Evolutionary conservation across 2,797 vertebrate genomes (phyloP), one percentile per base, ranked within the genome.

Genomic region (Bovichtus diacanthus): DNA sequence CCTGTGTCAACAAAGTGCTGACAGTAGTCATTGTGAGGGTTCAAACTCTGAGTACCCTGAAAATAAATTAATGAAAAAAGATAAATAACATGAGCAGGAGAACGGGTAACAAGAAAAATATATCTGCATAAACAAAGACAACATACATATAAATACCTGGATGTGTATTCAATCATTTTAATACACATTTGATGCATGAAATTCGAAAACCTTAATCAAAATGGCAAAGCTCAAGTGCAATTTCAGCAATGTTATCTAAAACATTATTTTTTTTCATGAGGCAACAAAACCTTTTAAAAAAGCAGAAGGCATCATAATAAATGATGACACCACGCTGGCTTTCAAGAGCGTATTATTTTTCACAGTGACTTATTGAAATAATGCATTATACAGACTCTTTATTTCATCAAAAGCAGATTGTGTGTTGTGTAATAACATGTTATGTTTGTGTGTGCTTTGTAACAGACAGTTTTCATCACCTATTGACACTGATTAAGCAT

Each of bases 1-100:
- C 98, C 98, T 0, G 98, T 99, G 88, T 99, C 98, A 67, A 99
- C 98, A 87, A 99, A 99, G 84, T 99, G 98, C 34, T 99, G 98
- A 91, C 98, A 99, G 85, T 99, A 99, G 85, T 99, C 98, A 2
- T 99, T 99, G 93, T 99, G 98, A 51, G 98, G 98, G 90, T 99
- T 99, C 85, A 99, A 94, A 86, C 97, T 99, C 89, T 99, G 98
- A 1, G 97, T 99, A 64, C 98, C 98, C 98, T 99, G 87, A 75
- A 66, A 77, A 65, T 2, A 9, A 70, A 85, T 21, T 9, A 31
- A 69, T 19, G 1, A 61, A 59, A 29, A 0, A 54, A 15, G 5
- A 61, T 3, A 34, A 18, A 53, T 18, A 44, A 6, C 3, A 34
- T 25, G 0, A 47, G 5, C 6, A 46, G 13, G 13, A 43, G 6